Evolutionary conservation across 2,113 vertebrate genomes (phyloP), one percentile per base, ranked within the genome.

Genomic region (Plecotus auritus): DNA sequence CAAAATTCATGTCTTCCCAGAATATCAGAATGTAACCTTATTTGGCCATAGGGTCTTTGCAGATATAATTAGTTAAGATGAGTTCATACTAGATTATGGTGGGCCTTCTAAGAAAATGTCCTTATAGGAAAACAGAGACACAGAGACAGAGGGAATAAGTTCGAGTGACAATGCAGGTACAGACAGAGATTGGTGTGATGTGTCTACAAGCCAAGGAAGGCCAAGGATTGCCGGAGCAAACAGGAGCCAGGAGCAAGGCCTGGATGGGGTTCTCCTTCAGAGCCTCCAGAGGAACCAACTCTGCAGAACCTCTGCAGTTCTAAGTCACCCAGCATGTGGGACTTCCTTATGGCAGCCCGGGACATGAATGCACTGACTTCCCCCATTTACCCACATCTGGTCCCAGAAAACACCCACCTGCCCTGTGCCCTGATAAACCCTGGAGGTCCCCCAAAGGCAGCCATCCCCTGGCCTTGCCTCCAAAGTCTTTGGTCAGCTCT

Each of bases 271-370:
- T 37, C 2, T 6, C 16, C 12, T 23, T 66, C 40, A 16, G 64
- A 59, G 20, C 10, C 66, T 67, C n/a, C 16, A 5, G 12, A 12
- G 20, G 61, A 90, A 2, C 9, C 3, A 7, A 6, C 8, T 4
- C 28, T 17, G 22, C 12, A 61, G 23, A 61, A 28, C 59, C 23
- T 3, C 13, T 13, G 16, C 3, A 20, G 10, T 9, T 37, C 17
- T 37, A 74, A 6, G 20, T 2, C 12, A 1, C 16, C 2, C 3
- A 18, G 1, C 13, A 0, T 40, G 51, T 2, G 32, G 47, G 5
- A 4, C 32, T 72, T 23, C 9, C 0, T 28, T 4, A 37, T 0
- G 4, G 32, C 5, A 40, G 54, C 22, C 64, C 1, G 0, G 9
- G 37, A 40, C 37, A 26, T 0, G 2, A 66, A 9, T 4, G 35